These are phyloP conservation scores for Tetragonisca angustula DNA, from an alignment of 2,888 invertebrate species.

Conservation along the genomic window DNA sequence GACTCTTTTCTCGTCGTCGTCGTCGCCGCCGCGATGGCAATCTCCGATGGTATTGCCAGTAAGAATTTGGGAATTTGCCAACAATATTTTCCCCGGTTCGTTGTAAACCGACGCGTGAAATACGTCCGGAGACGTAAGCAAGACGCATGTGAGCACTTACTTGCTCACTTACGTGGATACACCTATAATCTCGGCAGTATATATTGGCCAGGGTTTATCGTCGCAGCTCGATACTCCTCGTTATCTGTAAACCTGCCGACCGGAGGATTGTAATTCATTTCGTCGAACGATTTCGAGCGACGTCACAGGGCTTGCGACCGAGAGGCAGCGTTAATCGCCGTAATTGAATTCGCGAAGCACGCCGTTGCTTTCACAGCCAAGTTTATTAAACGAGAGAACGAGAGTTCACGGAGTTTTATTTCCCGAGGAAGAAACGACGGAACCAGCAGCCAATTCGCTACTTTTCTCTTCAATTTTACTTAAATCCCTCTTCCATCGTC, in stretches of 20 bases:
- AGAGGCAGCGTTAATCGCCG: constrained; percentile 31
- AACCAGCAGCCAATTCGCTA: background rate
- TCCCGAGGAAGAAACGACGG: constrained; percentile 32
- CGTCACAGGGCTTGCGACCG: background rate
- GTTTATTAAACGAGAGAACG: constrained; percentile 53
- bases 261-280: no score
- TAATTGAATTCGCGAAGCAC: constrained; percentile 58
- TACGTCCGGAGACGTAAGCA: no score
- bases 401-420: constrained; percentile 29
- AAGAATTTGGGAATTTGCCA: no score
- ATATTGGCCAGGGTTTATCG: background rate
- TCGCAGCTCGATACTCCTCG: background rate
- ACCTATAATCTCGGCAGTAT: no score
- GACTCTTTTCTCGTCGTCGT: no score
- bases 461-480: background rate
- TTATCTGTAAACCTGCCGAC: background rate
- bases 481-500: no score
- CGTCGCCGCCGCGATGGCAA: no score
- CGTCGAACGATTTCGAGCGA: background rate
- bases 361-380: constrained; percentile 23
- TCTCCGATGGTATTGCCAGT: no score
- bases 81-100: no score
- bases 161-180: no score
- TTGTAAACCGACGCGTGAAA: no score
- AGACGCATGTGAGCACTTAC: no score